phyloP scores from a whole-genome alignment of 2,113 vertebrate species.

The Colistium nudipinnis region DNA sequence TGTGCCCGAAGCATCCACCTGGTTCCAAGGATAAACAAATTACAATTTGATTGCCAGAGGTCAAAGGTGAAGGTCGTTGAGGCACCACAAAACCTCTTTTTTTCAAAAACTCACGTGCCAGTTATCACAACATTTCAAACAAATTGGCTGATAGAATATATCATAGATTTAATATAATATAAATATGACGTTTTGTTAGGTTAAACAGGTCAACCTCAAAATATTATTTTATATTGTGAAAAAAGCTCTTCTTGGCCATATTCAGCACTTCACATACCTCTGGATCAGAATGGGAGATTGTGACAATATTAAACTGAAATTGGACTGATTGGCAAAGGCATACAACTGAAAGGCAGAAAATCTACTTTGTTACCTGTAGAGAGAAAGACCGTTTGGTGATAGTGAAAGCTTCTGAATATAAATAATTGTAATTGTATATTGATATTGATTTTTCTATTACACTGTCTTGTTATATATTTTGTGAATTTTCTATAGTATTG shows the following conservation, averaged over 20 bases:
- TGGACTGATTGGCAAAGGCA: too few species aligned
- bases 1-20: not conserved
- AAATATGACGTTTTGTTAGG: too few species aligned
- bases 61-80: not conserved
- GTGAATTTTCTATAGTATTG: conserved; percentile 23
- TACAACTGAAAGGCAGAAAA: not conserved
- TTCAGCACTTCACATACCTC: too few species aligned
- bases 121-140: too few species aligned
- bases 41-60: not conserved
- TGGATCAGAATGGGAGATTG: not conserved
- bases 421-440: conserved; percentile 19
- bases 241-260: too few species aligned
- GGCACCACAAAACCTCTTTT: not conserved
- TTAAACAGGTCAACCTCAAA: too few species aligned
- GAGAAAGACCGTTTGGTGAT: too few species aligned
- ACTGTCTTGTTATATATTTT: not conserved
- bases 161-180: too few species aligned
- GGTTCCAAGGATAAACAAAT: not conserved
- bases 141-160: too few species aligned
- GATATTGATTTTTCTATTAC: conserved; percentile 11
- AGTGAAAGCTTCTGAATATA: too few species aligned
- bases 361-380: not conserved
- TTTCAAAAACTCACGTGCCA: too few species aligned
- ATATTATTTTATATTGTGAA: too few species aligned
- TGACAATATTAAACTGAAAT: not conserved